These are phyloP conservation scores for Theretra japonica DNA, from an alignment of 2,888 invertebrate genomes.

Conservation along the genomic window DNA sequence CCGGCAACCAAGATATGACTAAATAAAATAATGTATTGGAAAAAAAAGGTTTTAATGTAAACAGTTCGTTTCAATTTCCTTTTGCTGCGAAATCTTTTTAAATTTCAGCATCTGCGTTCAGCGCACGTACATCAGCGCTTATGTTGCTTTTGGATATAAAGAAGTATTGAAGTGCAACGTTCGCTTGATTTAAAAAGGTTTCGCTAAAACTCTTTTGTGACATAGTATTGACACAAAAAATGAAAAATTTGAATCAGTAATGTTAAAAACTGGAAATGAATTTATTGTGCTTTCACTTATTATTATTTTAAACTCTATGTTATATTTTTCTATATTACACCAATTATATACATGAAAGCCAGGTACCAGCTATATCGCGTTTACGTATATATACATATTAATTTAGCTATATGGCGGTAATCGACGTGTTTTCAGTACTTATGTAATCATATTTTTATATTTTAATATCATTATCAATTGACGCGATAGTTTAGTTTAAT, in stretches of 20 bases:
- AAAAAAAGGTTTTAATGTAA: not conserved
- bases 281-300: constrained; percentile 7
- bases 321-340: constrained; percentile 13
- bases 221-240: not conserved
- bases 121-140: not conserved
- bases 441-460: constrained; percentile 29
- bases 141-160: constrained; percentile 2
- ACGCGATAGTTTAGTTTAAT: constrained; percentile 40
- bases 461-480: constrained; percentile 32
- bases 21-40: not conserved
- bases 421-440: constrained; percentile 38
- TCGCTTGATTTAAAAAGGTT: not conserved
- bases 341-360: constrained; percentile 23
- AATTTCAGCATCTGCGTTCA: not conserved
- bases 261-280: not conserved
- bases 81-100: not conserved
- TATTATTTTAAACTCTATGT: not conserved
- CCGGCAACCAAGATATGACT: not conserved
- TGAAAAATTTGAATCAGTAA: not conserved
- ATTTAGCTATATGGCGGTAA: constrained; percentile 35
- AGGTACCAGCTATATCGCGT: constrained; percentile 17
- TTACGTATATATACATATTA: constrained; percentile 41
- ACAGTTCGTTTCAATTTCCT: not conserved
- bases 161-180: not conserved
- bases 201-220: constrained; percentile 6